Percentiles rank a stretch among this genome's conserved stretches.
Conservation (phyloP, 2,888 invertebrate genomes). For the Gymnocheta viridis region DNA sequence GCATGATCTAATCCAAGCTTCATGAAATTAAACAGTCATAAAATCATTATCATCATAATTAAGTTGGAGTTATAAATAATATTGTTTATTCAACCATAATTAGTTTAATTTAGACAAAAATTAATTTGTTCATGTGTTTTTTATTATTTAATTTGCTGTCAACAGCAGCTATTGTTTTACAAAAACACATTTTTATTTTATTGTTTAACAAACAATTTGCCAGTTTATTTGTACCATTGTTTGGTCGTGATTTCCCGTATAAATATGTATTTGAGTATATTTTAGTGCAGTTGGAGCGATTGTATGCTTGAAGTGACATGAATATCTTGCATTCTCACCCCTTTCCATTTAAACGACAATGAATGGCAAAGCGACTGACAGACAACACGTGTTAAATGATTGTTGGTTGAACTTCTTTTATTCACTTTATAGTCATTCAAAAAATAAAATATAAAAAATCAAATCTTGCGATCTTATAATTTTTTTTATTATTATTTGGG, state of each 20-base stretch:
- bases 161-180: slow-evolving; percentile 49
- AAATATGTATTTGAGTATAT: slow-evolving; percentile 5
- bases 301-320: slow-evolving; percentile 4
- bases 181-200: slow-evolving; percentile 18
- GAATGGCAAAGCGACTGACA: slow-evolving; percentile 53
- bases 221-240: slow-evolving; percentile 49
- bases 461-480: slow-evolving; percentile 50
- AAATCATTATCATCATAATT: slow-evolving; percentile 15
- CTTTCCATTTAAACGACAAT: slow-evolving; percentile 32
- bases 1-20: not conserved
- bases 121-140: not conserved
- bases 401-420: slow-evolving; percentile 63
- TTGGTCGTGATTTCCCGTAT: slow-evolving; percentile 60
- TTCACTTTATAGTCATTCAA: slow-evolving; percentile 27
- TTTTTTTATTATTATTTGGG: slow-evolving; percentile 55
- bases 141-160: slow-evolving; percentile 44
- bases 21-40: slow-evolving; percentile 3
- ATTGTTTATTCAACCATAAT: slow-evolving; percentile 45
- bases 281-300: slow-evolving; percentile 31
- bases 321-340: slow-evolving; percentile 51
- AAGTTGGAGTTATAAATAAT: slow-evolving; percentile 3
- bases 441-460: not conserved
- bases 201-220: slow-evolving; percentile 59
- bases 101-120: slow-evolving; percentile 6
- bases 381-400: slow-evolving; percentile 65